Percentiles rank a stretch among this genome's conserved stretches.
Conservation (phyloP, 2,888 invertebrate species). For the Syritta pipiens region DNA sequence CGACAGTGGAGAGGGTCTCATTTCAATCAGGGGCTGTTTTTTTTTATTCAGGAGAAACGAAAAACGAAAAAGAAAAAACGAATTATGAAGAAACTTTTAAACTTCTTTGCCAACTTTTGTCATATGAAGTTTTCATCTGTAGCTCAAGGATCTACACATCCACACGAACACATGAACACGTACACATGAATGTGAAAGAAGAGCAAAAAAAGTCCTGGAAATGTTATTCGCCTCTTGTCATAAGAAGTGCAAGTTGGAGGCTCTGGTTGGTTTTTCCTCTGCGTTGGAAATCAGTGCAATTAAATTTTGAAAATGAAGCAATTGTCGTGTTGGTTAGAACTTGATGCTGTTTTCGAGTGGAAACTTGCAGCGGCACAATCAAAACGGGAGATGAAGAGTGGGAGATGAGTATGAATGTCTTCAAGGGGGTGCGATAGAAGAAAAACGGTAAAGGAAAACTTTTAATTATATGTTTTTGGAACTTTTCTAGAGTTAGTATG, state of each 20-base stretch:
- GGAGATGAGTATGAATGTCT: slow-evolving; percentile 17
- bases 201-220: slow-evolving; percentile 18
- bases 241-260: slow-evolving; percentile 35
- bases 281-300: slow-evolving; percentile 60
- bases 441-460: slow-evolving; percentile 10
- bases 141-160: neutral
- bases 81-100: slow-evolving; percentile 8
- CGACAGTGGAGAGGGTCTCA: neutral
- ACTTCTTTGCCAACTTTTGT: slow-evolving; percentile 22
- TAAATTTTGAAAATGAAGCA: slow-evolving; percentile 61
- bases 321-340: slow-evolving; percentile 57
- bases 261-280: slow-evolving; percentile 16
- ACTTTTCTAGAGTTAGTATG: no score
- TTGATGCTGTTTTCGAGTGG: slow-evolving; percentile 16
- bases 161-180: no score
- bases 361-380: slow-evolving; percentile 18
- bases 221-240: slow-evolving; percentile 20
- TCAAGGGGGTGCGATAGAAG: slow-evolving; percentile 8
- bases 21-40: no score
- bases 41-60: no score
- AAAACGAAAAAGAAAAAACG: no score
- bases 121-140: slow-evolving; percentile 8
- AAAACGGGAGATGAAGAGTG: no score
- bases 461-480: slow-evolving; percentile 50
- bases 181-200: no score